Conservation (phyloP, 2,888 invertebrate species). For the Artemia sinica region DNA sequence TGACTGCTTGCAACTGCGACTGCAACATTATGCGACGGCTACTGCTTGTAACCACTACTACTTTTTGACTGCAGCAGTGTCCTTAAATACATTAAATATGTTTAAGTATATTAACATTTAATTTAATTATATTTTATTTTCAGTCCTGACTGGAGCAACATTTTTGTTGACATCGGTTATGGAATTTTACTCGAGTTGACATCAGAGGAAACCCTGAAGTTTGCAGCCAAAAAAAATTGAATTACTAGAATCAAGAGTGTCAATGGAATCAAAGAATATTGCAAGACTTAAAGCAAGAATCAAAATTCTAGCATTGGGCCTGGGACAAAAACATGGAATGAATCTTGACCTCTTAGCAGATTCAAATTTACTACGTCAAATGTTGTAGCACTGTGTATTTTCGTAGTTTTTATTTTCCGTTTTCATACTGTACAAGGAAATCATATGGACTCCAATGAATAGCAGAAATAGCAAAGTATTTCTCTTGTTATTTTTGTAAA, state of each 20-base stretch:
- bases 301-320: conserved; percentile 52
- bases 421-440: no score
- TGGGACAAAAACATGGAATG: conserved; percentile 40
- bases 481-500: no score
- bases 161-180: conserved; percentile 55
- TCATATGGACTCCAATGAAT: no score
- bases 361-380: no score
- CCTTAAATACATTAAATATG: no score
- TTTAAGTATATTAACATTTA: not conserved
- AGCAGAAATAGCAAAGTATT: no score
- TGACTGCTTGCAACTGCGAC: no score
- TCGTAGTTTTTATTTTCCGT: no score
- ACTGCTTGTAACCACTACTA: no score
- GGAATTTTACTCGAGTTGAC: conserved; percentile 56
- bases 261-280: conserved; percentile 45
- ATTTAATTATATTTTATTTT: conserved; percentile 27
- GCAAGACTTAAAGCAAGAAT: conserved; percentile 56
- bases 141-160: conserved; percentile 39
- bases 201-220: conserved; percentile 48
- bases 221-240: conserved; percentile 50
- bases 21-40: no score
- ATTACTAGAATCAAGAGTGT: conserved; percentile 43
- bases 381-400: no score
- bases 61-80: no score
- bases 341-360: not conserved